Conservation (phyloP, 2,888 invertebrate genomes). For the Tethea ocularis region DNA sequence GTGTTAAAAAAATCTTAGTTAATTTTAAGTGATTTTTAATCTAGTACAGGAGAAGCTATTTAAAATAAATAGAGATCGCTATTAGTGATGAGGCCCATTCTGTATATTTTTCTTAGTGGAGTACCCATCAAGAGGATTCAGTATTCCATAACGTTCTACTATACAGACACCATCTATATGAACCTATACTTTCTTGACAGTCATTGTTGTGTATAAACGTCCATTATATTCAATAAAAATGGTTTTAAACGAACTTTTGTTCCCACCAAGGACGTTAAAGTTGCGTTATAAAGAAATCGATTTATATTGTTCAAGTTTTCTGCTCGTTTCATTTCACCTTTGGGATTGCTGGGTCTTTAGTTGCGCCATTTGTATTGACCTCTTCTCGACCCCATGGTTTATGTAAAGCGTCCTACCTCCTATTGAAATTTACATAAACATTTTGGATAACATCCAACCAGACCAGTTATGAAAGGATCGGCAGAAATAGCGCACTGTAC, state of each 20-base stretch:
- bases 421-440: conserved; percentile 5
- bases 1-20: too few species aligned
- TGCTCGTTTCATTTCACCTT: background rate
- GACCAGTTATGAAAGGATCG: conserved; percentile 21
- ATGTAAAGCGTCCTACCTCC: background rate
- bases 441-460: conserved; percentile 19
- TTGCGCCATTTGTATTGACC: background rate
- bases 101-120: too few species aligned
- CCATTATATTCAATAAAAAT: too few species aligned
- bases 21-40: too few species aligned
- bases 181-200: too few species aligned
- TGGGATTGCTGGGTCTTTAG: background rate
- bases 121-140: too few species aligned
- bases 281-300: background rate
- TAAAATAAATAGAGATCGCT: too few species aligned
- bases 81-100: too few species aligned
- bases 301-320: background rate
- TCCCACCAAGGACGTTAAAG: background rate
- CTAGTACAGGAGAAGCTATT: too few species aligned
- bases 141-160: too few species aligned
- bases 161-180: too few species aligned
- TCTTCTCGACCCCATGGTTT: background rate
- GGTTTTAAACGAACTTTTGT: background rate
- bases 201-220: too few species aligned
- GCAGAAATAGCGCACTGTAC: conserved; percentile 15